A percentile compares a stretch with the other conserved stretches of the same genome.
These are phyloP conservation scores for Acridotheres tristis DNA, from an alignment of 2,797 vertebrate species.

Conservation along the genomic window DNA sequence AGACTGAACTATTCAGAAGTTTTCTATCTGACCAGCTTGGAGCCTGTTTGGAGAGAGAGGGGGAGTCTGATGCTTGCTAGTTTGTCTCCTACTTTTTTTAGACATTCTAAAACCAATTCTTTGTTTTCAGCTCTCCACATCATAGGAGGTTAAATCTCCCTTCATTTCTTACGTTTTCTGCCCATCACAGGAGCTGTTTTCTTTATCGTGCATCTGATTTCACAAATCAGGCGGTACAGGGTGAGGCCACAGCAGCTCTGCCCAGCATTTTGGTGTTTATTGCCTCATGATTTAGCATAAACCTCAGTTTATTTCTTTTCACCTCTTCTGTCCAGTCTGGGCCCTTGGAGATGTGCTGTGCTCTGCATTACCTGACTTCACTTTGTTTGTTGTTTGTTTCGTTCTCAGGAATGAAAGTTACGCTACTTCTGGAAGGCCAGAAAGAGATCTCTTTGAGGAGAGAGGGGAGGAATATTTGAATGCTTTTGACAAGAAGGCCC, in stretches of 20 bases:
- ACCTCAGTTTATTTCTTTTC: constrained; percentile 4
- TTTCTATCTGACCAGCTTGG: background rate
- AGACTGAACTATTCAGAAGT: background rate
- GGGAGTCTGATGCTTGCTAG: background rate
- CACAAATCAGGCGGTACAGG: background rate
- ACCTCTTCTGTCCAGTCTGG: constrained; percentile 24
- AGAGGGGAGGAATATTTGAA: constrained; percentile 83
- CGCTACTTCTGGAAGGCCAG: constrained; percentile 73
- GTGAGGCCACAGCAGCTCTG: background rate
- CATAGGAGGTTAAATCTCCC: background rate
- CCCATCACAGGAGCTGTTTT: background rate
- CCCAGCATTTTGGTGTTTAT: background rate
- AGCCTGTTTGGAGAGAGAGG: background rate
- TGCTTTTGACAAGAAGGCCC: constrained; percentile 80
- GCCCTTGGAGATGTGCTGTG: constrained; percentile 44
- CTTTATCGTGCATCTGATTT: background rate
- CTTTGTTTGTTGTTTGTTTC: constrained; percentile 33
- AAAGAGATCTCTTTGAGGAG: constrained; percentile 87
- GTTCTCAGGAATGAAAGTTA: constrained; percentile 84
- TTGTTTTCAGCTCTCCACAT: background rate
- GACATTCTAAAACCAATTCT: background rate
- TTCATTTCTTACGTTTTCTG: background rate
- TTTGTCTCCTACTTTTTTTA: background rate
- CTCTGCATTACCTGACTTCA: constrained; percentile 36
- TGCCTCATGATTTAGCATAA: constrained; percentile 12